These are phyloP conservation scores for Argopecten irradians DNA, from an alignment of 1,140 invertebrate species.

Conservation along the genomic window DNA sequence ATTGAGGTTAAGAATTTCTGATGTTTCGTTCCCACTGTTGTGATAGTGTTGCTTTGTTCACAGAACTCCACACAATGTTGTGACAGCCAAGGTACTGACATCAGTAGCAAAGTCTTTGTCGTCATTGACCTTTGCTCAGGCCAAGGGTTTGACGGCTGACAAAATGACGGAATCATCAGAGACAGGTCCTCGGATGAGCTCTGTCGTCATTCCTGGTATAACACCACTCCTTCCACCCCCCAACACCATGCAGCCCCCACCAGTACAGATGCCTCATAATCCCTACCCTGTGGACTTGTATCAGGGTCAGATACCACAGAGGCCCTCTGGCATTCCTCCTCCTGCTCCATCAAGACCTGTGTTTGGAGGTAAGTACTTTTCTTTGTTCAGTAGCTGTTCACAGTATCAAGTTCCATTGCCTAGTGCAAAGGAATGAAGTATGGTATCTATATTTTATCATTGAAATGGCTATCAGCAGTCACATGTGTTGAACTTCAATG, in stretches of 20 bases:
- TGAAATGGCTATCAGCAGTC: no score
- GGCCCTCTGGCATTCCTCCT: not conserved
- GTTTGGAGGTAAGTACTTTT: not conserved
- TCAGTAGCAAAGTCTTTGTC: not conserved
- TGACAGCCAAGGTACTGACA: not conserved
- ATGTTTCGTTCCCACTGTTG: no score
- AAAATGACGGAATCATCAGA: not conserved
- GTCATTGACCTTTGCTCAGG: not conserved
- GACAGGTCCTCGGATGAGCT: not conserved
- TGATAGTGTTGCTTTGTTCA: not conserved
- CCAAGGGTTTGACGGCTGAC: not conserved
- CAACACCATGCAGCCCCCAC: conserved; percentile 19
- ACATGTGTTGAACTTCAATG: no score
- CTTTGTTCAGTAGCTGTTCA: not conserved
- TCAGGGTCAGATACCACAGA: not conserved
- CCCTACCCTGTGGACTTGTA: not conserved
- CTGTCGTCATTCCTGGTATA: not conserved
- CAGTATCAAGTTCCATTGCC: not conserved
- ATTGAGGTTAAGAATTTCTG: no score
- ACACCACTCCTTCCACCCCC: not conserved
- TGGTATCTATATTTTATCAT: no score
- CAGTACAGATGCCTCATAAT: not conserved
- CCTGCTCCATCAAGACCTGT: not conserved
- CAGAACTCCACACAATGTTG: not conserved
- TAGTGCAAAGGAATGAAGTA: no score